These are phyloP conservation scores for Aphelinus atriplicis DNA, from an alignment of 1,140 invertebrate species.

Conservation along the genomic window DNA sequence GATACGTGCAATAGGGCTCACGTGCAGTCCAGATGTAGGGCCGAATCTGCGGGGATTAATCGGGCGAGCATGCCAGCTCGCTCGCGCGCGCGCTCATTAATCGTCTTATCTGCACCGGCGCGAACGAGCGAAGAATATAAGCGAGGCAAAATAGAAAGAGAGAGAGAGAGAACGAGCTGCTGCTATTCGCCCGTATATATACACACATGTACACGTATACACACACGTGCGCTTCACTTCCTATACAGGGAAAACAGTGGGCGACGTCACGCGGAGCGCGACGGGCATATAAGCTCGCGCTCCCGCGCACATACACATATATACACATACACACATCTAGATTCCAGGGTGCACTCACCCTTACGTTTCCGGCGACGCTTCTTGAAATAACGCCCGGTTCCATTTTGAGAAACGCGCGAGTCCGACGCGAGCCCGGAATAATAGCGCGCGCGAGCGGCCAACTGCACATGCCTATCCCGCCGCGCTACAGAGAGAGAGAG, in stretches of 20 bases:
- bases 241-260: too few species aligned
- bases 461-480: too few species aligned
- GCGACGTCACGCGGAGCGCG: neutral
- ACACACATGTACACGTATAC: too few species aligned
- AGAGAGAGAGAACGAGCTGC: neutral
- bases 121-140: neutral
- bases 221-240: neutral
- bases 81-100: too few species aligned
- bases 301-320: too few species aligned
- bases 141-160: neutral
- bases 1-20: too few species aligned
- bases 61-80: too few species aligned
- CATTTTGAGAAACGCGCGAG: constrained; percentile 32
- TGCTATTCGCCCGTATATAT: neutral
- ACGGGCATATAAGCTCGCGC: too few species aligned
- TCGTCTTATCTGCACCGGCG: too few species aligned
- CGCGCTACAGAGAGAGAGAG: constrained; percentile 8
- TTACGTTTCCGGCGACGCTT: constrained; percentile 33
- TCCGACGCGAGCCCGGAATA: constrained; percentile 22
- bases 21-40: too few species aligned
- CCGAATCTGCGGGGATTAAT: too few species aligned
- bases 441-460: neutral
- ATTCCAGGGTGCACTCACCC: constrained; percentile 39
- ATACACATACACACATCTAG: constrained; percentile 10
- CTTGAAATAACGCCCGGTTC: constrained; percentile 38